A percentile compares a stretch with the other conserved stretches of the same genome.
phyloP scores from a whole-genome alignment of 1,140 invertebrate genomes.

The Hyposmocoma kahamanoa region DNA sequence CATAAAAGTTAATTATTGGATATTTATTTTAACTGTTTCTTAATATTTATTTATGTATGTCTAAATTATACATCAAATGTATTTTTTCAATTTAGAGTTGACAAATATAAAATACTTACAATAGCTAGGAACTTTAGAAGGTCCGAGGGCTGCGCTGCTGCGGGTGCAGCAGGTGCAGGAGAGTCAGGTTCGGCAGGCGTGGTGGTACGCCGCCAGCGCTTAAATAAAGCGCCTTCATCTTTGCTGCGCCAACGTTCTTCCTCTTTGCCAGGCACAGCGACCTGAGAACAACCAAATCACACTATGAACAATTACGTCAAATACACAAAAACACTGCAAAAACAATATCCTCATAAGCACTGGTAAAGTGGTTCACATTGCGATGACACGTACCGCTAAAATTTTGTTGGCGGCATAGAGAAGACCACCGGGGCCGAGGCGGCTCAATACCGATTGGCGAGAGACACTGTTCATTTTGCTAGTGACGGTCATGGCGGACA shows the following conservation, averaged over 20 bases:
- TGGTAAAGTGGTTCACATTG: constrained; percentile 19
- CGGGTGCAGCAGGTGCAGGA: constrained; percentile 29
- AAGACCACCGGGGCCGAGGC: constrained; percentile 57
- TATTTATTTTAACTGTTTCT: no score
- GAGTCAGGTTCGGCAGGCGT: constrained; percentile 34
- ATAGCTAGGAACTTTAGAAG: constrained; percentile 69
- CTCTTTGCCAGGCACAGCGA: constrained; percentile 61
- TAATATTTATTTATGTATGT: no score
- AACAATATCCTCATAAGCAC: background rate
- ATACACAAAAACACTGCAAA: constrained; percentile 11
- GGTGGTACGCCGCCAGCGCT: constrained; percentile 49
- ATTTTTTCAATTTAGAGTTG: no score
- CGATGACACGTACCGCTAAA: constrained; percentile 62
- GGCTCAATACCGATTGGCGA: constrained; percentile 58
- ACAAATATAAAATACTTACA: constrained; percentile 49
- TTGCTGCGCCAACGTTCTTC: constrained; percentile 62
- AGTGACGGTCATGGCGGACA: constrained; percentile 63
- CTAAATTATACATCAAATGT: no score
- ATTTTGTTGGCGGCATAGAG: constrained; percentile 67
- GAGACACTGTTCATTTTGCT: constrained; percentile 72
- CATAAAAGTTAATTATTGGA: no score
- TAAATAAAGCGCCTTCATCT: constrained; percentile 59
- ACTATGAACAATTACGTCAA: constrained; percentile 44
- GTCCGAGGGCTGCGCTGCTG: constrained; percentile 57
- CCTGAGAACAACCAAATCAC: constrained; percentile 61